Percentiles rank a stretch among this genome's conserved stretches.
Evolutionary conservation across 2,113 vertebrate species (phyloP).

Genomic region (Psephotus haematonotus): DNA sequence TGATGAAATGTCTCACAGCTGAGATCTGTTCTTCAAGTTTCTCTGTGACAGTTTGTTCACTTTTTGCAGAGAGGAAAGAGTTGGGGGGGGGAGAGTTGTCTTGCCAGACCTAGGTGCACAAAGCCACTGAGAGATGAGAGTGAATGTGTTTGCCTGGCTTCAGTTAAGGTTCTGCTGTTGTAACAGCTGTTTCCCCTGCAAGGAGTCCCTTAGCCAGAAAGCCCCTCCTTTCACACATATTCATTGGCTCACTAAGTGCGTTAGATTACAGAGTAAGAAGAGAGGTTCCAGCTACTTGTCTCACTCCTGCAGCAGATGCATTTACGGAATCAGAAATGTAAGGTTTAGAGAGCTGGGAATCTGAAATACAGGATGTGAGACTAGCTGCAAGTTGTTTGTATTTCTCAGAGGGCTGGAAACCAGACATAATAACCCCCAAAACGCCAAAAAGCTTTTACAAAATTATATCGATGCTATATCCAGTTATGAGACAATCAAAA

Average conservation of each 20-base stretch:
- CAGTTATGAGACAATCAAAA: background rate
- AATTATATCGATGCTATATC: background rate
- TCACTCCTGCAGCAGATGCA: background rate
- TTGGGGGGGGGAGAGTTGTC: background rate
- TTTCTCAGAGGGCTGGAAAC: background rate
- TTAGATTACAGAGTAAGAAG: slow-evolving; percentile 4
- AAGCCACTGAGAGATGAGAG: background rate
- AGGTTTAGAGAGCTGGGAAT: background rate
- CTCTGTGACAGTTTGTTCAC: background rate
- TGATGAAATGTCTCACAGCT: background rate
- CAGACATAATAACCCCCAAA: background rate
- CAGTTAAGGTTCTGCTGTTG: slow-evolving; percentile 2
- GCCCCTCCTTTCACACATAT: slow-evolving; percentile 63
- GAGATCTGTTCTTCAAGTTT: background rate
- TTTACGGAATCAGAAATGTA: background rate
- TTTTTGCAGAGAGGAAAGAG: background rate
- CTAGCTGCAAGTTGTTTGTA: background rate
- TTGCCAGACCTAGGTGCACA: background rate
- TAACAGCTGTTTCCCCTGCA: slow-evolving; percentile 28
- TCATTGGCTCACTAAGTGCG: slow-evolving; percentile 61
- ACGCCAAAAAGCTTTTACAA: background rate
- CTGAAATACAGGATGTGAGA: background rate
- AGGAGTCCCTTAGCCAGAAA: slow-evolving; percentile 48
- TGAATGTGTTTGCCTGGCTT: background rate
- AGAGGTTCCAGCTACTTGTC: slow-evolving; percentile 26